Evolutionary conservation across 1,140 invertebrate species (phyloP).

Genomic region (Varroa destructor): DNA sequence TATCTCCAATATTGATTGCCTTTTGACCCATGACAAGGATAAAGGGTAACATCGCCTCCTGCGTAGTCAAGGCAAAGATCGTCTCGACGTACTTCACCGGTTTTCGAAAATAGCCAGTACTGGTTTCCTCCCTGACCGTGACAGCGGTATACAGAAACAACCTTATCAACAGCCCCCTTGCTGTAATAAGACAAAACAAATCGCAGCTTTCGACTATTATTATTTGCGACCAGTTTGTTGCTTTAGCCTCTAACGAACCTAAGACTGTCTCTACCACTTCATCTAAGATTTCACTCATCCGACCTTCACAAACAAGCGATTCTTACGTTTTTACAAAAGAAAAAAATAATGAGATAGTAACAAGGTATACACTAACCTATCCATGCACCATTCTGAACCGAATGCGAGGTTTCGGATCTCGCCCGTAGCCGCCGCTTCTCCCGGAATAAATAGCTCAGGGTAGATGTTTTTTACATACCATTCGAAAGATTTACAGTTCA

Average conservation of each 20-base stretch:
- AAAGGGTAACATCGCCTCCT: slow-evolving; percentile 76
- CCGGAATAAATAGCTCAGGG: slow-evolving; percentile 39
- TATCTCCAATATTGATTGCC: slow-evolving; percentile 82
- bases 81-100: slow-evolving; percentile 85
- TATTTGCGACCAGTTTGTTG: neutral
- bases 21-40: slow-evolving; percentile 87
- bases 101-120: slow-evolving; percentile 94
- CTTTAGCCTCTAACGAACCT: too few species aligned
- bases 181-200: neutral
- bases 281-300: too few species aligned
- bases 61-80: slow-evolving; percentile 93
- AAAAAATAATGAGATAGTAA: neutral
- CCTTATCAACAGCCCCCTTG: neutral
- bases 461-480: slow-evolving; percentile 44
- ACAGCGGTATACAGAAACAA: slow-evolving; percentile 47
- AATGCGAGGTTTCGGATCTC: slow-evolving; percentile 28
- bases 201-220: too few species aligned
- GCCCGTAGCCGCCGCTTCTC: slow-evolving; percentile 33
- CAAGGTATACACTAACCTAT: neutral
- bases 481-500: slow-evolving; percentile 42
- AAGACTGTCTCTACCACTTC: too few species aligned
- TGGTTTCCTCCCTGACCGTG: slow-evolving; percentile 86
- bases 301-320: too few species aligned
- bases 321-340: too few species aligned
- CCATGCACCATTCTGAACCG: neutral